Conservation (phyloP, 2,113 vertebrate species). For the Rhadina sibilatrix region DNA sequence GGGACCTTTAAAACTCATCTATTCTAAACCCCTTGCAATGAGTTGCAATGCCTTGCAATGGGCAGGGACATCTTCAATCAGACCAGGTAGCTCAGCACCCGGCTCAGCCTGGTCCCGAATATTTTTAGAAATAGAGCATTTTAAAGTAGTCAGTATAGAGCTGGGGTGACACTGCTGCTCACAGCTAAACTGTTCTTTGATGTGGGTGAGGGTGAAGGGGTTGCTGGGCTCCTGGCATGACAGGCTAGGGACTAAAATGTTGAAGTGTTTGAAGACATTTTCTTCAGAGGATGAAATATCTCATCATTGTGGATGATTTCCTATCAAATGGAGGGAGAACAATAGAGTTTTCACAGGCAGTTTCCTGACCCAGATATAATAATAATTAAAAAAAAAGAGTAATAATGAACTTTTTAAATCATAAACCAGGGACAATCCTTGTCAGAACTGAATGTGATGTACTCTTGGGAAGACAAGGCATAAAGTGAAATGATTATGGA, state of each 20-base stretch:
- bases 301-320: rapidly evolving
- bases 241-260: background rate
- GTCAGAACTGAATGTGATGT: background rate
- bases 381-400: background rate
- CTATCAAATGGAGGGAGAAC: background rate
- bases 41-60: background rate
- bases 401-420: background rate
- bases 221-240: background rate
- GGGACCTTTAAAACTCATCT: background rate
- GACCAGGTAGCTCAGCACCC: background rate
- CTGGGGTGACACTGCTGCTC: background rate
- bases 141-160: background rate
- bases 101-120: background rate
- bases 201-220: background rate
- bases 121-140: background rate
- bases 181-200: background rate
- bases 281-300: background rate
- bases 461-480: background rate
- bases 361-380: background rate
- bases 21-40: background rate
- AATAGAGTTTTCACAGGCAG: background rate
- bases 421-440: background rate
- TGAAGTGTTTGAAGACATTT: background rate
- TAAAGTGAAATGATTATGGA: background rate
- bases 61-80: background rate